Evolutionary conservation across 2,113 vertebrate species (phyloP), one percentile per base, ranked within the genome.

Genomic region (Syrrhaptes paradoxus): DNA sequence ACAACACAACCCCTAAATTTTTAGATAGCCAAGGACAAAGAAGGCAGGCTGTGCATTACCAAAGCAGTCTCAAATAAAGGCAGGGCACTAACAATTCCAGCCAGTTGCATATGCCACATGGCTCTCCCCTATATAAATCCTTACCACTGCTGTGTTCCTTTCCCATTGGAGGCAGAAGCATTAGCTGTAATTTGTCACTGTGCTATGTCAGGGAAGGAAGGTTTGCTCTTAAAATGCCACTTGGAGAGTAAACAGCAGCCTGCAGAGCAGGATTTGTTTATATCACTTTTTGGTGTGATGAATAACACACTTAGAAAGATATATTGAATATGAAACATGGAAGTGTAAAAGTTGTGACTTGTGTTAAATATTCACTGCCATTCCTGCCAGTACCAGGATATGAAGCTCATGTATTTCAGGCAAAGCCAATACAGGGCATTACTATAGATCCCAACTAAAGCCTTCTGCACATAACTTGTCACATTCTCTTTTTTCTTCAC

Each of bases 251-350:
- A 96, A 92, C 81, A 94, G 95, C 93, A 94, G 95, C 83, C 88
- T 89, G 80, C 85, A 93, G 92, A 95, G 83, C 93, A 93, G 85
- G 65, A 73, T 95, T 95, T 94, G 94, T 97, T 97, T 95, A 95
- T 96, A 86, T 93, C 87, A 63, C 93, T 93, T 96, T 84, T 84
- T 67, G 86, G 85, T 58, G 88, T 49, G 26, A 97, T 84, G 90
- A 96, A 96, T 90, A 97, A 95, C 89, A 73, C 88, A 95, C 95
- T 96, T 68, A n/a, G 70, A 96, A 95, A 97, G 94, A 97, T 95
- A 93, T 91, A 94, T 5, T 79, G 95, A 95, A 95, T 87, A 93
- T 57, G 90, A 96, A 95, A 95, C 90, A 82, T 66, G 43, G 78
- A 89, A 92, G 72, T 87, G 74, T 95, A 90, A 70, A 91, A 95